These are phyloP conservation scores for Sinella curviseta DNA, from an alignment of 1,140 invertebrate genomes.

Conservation along the genomic window DNA sequence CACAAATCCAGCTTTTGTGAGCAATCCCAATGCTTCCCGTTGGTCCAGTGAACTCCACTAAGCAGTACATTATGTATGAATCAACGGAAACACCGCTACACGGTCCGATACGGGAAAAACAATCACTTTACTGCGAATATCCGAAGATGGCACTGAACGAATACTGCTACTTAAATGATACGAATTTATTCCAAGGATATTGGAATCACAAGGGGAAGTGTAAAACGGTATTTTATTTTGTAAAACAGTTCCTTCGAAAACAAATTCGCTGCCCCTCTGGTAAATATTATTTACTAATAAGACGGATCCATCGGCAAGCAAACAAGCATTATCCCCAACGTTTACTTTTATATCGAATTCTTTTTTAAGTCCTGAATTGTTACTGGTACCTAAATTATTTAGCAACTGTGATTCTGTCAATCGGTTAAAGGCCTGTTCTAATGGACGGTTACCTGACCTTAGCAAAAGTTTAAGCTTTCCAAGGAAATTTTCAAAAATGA, in stretches of 20 bases:
- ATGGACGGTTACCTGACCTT: conserved; percentile 47
- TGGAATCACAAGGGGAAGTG: too few species aligned
- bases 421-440: conserved; percentile 30
- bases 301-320: too few species aligned
- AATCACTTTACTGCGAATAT: too few species aligned
- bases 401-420: background rate
- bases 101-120: background rate
- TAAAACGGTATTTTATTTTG: too few species aligned
- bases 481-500: conserved; percentile 59
- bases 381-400: too few species aligned
- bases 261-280: too few species aligned
- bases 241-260: too few species aligned
- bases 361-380: background rate
- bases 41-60: background rate
- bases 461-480: conserved; percentile 53
- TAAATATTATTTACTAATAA: too few species aligned
- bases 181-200: too few species aligned
- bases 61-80: conserved; percentile 4
- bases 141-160: too few species aligned
- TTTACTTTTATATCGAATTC: background rate
- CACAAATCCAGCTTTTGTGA: background rate
- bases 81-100: background rate
- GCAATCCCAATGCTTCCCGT: background rate
- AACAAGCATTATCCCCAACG: too few species aligned
- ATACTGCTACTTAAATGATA: too few species aligned